These are phyloP conservation scores for Pitangus sulphuratus DNA, from an alignment of 2,797 vertebrate species.

Conservation along the genomic window DNA sequence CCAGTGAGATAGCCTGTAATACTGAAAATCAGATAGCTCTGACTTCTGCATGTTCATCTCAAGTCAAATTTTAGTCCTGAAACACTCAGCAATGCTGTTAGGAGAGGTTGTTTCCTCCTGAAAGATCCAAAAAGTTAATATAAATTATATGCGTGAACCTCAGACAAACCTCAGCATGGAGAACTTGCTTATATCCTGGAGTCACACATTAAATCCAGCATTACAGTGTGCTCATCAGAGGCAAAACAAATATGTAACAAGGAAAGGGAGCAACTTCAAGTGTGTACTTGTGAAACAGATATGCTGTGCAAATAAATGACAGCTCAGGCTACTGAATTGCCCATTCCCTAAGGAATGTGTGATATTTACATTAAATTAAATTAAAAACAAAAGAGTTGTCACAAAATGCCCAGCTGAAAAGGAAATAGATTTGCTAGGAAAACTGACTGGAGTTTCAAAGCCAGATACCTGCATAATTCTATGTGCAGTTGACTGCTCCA, in stretches of 20 bases:
- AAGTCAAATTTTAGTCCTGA: not conserved
- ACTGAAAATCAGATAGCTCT: not conserved
- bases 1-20: not conserved
- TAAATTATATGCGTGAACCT: not conserved
- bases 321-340: not conserved
- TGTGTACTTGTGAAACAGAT: not conserved
- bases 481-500: not conserved
- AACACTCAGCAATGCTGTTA: not conserved
- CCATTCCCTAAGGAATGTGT: not conserved
- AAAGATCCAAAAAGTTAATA: not conserved
- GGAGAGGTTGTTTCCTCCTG: not conserved
- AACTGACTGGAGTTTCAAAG: not conserved
- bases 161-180: not conserved
- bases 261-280: conserved; percentile 7
- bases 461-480: not conserved
- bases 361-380: not conserved
- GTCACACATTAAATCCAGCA: not conserved
- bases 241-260: not conserved
- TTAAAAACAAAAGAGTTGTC: not conserved
- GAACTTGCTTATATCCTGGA: not conserved
- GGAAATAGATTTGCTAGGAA: not conserved
- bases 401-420: not conserved
- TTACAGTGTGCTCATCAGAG: not conserved
- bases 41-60: not conserved
- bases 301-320: not conserved